A percentile compares a stretch with the other conserved stretches of the same genome.
Evolutionary conservation across 2,888 invertebrate genomes (phyloP).

Genomic region (Lycocerus yunnanus): DNA sequence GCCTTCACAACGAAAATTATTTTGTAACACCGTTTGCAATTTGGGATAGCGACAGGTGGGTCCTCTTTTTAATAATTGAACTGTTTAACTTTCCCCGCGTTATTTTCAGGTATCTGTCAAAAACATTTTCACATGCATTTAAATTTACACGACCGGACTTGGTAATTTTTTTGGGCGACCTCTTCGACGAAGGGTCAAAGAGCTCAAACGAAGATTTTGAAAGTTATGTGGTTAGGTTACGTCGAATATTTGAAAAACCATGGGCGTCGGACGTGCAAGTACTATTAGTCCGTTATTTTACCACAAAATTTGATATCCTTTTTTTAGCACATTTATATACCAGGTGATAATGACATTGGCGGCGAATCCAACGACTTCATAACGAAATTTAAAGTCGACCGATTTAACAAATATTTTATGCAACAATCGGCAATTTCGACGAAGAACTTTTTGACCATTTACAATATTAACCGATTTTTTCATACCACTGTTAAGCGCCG

Average conservation of each 20-base stretch:
- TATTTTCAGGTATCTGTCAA: constrained; percentile 72
- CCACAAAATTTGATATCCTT: neutral
- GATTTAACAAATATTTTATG: constrained; percentile 76
- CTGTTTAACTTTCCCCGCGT: neutral
- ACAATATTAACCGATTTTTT: constrained; percentile 73
- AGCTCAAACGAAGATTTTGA: constrained; percentile 71
- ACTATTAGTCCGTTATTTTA: constrained; percentile 32
- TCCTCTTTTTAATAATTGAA: neutral
- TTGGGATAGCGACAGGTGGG: constrained; percentile 84
- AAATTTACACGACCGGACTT: constrained; percentile 78
- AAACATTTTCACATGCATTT: constrained; percentile 76
- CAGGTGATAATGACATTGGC: constrained; percentile 98
- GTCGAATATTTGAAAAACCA: constrained; percentile 62
- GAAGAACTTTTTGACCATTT: constrained; percentile 68
- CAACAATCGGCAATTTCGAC: constrained; percentile 68
- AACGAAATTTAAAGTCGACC: constrained; percentile 67
- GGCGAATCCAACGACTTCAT: constrained; percentile 81
- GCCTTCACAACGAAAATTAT: constrained; percentile 73
- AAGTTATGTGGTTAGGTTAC: constrained; percentile 75
- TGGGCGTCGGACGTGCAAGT: constrained; percentile 47
- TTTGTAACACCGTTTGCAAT: constrained; percentile 72
- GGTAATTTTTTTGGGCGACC: constrained; percentile 89
- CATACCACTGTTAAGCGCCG: constrained; percentile 63
- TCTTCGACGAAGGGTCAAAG: constrained; percentile 92
- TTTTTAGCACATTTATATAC: constrained; percentile 79